Evolutionary conservation across 2,888 invertebrate species (phyloP).

Genomic region (Scaptomyza parva): DNA sequence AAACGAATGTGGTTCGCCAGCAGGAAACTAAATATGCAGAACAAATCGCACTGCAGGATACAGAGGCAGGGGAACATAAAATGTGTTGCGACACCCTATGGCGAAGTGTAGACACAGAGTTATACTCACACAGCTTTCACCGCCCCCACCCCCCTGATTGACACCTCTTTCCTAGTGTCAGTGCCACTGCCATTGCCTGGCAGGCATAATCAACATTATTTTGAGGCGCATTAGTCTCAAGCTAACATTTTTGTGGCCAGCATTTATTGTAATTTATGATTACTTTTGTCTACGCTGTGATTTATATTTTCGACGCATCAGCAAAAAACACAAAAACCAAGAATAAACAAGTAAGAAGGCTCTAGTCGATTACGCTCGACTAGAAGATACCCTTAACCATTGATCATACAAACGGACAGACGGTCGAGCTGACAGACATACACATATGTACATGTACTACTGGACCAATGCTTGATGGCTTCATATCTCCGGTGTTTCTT

Average conservation of each 20-base stretch:
- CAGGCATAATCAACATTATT: constrained; percentile 55
- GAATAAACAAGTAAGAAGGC: too few relatives aligned
- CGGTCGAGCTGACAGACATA: too few relatives aligned
- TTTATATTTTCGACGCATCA: constrained; percentile 45
- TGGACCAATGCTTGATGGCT: too few relatives aligned
- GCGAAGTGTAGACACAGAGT: constrained; percentile 9
- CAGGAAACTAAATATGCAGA: constrained; percentile 64
- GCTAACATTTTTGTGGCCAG: constrained; percentile 28
- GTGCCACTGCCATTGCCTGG: constrained; percentile 2
- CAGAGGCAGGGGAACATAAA: constrained; percentile 20
- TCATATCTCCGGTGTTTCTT: too few relatives aligned
- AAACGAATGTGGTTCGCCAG: constrained; percentile 31
- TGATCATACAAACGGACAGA: too few relatives aligned
- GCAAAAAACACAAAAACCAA: too few relatives aligned
- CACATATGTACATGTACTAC: too few relatives aligned
- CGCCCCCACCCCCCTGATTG: background rate
- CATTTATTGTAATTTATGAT: constrained; percentile 76
- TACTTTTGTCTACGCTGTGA: constrained; percentile 58
- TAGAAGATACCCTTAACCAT: too few relatives aligned
- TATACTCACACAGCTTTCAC: background rate
- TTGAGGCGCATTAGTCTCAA: constrained; percentile 44
- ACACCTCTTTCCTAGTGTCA: too few relatives aligned
- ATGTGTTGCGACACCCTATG: constrained; percentile 30
- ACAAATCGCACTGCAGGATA: constrained; percentile 65
- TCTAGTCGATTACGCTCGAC: too few relatives aligned